A percentile compares a stretch with the other conserved stretches of the same genome.
Conservation (phyloP, 2,888 invertebrate genomes). For the Hartigia nigra region DNA sequence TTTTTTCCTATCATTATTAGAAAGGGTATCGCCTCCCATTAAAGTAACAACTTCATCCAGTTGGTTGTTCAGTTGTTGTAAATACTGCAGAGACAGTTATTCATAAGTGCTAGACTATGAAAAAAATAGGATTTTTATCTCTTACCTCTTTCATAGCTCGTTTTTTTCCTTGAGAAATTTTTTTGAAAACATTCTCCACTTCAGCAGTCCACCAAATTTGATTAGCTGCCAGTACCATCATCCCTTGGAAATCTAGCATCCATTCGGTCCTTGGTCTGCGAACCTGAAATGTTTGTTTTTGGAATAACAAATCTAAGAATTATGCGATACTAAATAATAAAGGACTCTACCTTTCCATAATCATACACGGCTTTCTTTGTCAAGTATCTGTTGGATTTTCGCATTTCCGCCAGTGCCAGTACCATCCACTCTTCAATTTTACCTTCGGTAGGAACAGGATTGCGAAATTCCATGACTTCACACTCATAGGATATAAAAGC, state of each 20-base stretch:
- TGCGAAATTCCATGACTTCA: slow-evolving; percentile 87
- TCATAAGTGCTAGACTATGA: not conserved
- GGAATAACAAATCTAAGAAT: not conserved
- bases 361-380: slow-evolving; percentile 90
- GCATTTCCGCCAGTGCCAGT: slow-evolving; percentile 85
- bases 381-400: slow-evolving; percentile 82
- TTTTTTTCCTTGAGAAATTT: slow-evolving; percentile 80
- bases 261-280: slow-evolving; percentile 77
- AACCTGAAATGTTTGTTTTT: slow-evolving; percentile 31
- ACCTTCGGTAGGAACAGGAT: slow-evolving; percentile 78
- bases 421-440: slow-evolving; percentile 96
- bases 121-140: not conserved
- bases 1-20: slow-evolving; percentile 85
- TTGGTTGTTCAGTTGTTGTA: slow-evolving; percentile 82
- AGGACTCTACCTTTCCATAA: slow-evolving; percentile 77
- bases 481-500: slow-evolving; percentile 91
- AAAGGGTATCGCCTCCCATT: slow-evolving; percentile 66
- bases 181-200: slow-evolving; percentile 88
- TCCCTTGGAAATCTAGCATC: slow-evolving; percentile 91
- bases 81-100: slow-evolving; percentile 66
- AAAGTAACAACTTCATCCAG: slow-evolving; percentile 81
- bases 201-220: slow-evolving; percentile 97
- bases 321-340: not conserved
- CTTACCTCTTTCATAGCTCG: slow-evolving; percentile 85
- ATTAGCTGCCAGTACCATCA: slow-evolving; percentile 86